Percentiles rank a stretch among this genome's conserved stretches.
Evolutionary conservation across 92 coral and sea anemone species (phyloP).

Genomic region (Zoanthus sociatus): DNA sequence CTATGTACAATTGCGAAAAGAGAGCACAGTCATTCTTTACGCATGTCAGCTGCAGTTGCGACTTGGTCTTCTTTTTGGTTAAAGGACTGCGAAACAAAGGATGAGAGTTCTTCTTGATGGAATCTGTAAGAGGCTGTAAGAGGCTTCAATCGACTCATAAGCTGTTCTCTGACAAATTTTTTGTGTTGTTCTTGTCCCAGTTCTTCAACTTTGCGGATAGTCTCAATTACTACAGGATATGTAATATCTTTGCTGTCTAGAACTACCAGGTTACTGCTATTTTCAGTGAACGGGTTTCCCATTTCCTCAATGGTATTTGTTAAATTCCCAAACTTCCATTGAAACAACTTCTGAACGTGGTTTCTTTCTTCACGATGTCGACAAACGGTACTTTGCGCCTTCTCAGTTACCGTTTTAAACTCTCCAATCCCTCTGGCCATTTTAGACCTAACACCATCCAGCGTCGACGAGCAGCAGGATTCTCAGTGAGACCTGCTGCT

Average conservation of each 20-base stretch:
- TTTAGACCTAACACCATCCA: constrained; percentile 51
- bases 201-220: constrained; percentile 25
- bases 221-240: constrained; percentile 35
- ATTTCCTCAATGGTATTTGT: constrained; percentile 12
- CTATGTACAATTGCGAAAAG: constrained; percentile 21
- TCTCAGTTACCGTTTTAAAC: constrained; percentile 28
- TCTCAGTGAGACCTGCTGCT: constrained; percentile 44
- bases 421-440: constrained; percentile 35
- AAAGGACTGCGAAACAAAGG: constrained; percentile 42
- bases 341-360: neutral
- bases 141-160: constrained; percentile 44
- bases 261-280: constrained; percentile 33
- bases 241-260: constrained; percentile 5
- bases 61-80: constrained; percentile 52
- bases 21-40: constrained; percentile 47
- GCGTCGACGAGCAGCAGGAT: neutral
- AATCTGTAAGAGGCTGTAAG: constrained; percentile 49
- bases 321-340: no score
- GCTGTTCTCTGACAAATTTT: constrained; percentile 47
- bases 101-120: constrained; percentile 53
- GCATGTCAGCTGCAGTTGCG: constrained; percentile 31
- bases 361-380: constrained; percentile 23
- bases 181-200: constrained; percentile 34
- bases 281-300: constrained; percentile 22
- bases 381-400: neutral